Evolutionary conservation across 2,888 invertebrate genomes (phyloP), one percentile per base, ranked within the genome.

Genomic region (Mesoligia furuncula): DNA sequence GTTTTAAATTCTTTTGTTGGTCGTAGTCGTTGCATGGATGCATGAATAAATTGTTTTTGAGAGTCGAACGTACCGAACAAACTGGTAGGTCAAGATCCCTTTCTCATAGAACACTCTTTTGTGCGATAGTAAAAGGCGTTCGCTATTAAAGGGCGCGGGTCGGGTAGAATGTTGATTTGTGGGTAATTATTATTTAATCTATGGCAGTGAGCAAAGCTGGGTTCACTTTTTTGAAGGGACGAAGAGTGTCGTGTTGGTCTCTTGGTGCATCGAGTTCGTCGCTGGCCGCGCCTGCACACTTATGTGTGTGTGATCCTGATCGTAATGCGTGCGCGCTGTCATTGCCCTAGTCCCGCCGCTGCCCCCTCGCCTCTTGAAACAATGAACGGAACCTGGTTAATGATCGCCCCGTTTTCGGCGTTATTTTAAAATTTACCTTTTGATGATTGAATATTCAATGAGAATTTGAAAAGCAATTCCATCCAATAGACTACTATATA

Each of bases 41-140:
- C 95, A 96, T 96, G 96, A 96, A 96, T 96, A 96, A 96, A 96
- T 96, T 95, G 95, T 95, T 95, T 95, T 95, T 94, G 92, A 94
- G 93, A 95, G 92, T 93, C 90, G 94, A 94, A 94, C 92, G 91
- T 93, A 94, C 93, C 91, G 93, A 93, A 94, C 92, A 94, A 96
- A 96, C 96, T 96, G 96, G 96, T 96, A 96, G 96, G 95, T 96
- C 96, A 95, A 95, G 96, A 96, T 96, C 94, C 96, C 94, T 95
- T 96, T 96, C 96, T 96, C 96, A 96, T 96, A 96, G 96, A 96
- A 93, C 91, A 94, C 85, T 92, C 93, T 89, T 95, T 96, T 96
- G 95, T 96, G 92, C 92, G 89, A 94, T 96, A 95, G 96, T 95
- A 94, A 95, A 95, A 95, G 94, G 93, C 95, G 94, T 95, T 92